phyloP scores from a whole-genome alignment of 64 coral and sea anemone species.

The Montipora capricornis region DNA sequence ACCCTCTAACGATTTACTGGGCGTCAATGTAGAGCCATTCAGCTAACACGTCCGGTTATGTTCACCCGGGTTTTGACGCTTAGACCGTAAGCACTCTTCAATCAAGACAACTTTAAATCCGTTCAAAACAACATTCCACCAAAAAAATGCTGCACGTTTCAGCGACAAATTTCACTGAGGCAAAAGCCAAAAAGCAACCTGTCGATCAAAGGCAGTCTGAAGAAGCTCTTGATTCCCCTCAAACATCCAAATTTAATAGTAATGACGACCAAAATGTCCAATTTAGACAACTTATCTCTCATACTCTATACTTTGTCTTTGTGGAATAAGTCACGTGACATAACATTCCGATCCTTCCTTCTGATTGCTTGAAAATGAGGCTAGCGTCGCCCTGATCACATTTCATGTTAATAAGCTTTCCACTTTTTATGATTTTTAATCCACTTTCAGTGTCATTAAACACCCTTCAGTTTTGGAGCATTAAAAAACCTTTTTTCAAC shows the following conservation, averaged over 20 bases:
- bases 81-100: neutral
- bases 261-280: slow-evolving; percentile 24
- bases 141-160: slow-evolving; percentile 20
- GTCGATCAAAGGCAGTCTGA: neutral
- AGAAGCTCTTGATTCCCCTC: neutral
- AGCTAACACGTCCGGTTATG: slow-evolving; percentile 34
- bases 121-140: slow-evolving; percentile 81
- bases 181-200: neutral
- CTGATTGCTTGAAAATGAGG: slow-evolving; percentile 75
- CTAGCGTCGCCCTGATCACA: slow-evolving; percentile 45
- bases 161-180: neutral
- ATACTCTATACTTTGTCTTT: neutral
- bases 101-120: neutral
- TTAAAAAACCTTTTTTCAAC: neutral
- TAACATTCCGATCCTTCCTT: slow-evolving; percentile 70
- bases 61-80: neutral
- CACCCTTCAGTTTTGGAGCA: neutral
- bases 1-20: neutral
- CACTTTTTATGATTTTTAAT: slow-evolving; percentile 13
- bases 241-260: neutral
- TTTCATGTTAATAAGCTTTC: slow-evolving; percentile 13
- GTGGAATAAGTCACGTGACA: slow-evolving; percentile 63
- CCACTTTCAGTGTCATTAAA: neutral
- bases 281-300: slow-evolving; percentile 39
- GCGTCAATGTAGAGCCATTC: slow-evolving; percentile 31